Base-by-base conservation (phyloP, 2,888 invertebrate genomes). In the Rhogogaster chlorosoma region DNA sequence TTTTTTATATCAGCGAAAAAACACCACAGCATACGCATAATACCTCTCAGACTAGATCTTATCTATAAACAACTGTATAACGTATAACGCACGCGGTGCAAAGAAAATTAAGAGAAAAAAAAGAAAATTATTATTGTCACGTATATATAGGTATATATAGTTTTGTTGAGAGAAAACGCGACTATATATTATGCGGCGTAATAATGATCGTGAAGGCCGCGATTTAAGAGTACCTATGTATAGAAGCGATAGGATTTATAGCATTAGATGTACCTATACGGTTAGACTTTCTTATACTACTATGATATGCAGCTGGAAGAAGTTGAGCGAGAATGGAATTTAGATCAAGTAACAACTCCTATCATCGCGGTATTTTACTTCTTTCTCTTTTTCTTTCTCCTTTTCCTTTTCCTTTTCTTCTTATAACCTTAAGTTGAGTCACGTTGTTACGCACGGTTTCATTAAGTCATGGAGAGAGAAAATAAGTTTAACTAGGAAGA, bases 321-420 rank as follows among this genome's bases (percentile, higher is more conserved):
- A 64, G 22, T 45, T 45, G 45, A 45, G 15, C 12, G 45, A 45
- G 49, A 53, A 80, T 78, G 80, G 78, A 77, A 84, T 80, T 84
- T 80, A 84, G 84, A 83, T 83, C 83, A 73, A 70, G 42, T 71
- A 42, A 42, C 42, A 18, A 67, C 29, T 67, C 12, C 26, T 26
- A n/a, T n/a, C 67, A 26, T 26, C 26, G 10, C 10, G 32, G 15
- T 67, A 32, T 29, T 32, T 32, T 67, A 3, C 12, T 64, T 42
- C 64, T 64, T 29, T 26, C 3, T 64, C 29, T 22, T 22, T 82
- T n/a, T 53, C 6, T 7, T 53, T 53, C 3, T 26, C 9, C 1
- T 36, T 36, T 32, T 36, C 15, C n/a, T 70, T 36, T n/a, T 36
- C 32, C n/a, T 36, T 15, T 12, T 61, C 61, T 10, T 61, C 22